A percentile compares a stretch with the other conserved stretches of the same genome.
Evolutionary conservation across 2,888 invertebrate genomes (phyloP).

Genomic region (Zelleria hepariella): DNA sequence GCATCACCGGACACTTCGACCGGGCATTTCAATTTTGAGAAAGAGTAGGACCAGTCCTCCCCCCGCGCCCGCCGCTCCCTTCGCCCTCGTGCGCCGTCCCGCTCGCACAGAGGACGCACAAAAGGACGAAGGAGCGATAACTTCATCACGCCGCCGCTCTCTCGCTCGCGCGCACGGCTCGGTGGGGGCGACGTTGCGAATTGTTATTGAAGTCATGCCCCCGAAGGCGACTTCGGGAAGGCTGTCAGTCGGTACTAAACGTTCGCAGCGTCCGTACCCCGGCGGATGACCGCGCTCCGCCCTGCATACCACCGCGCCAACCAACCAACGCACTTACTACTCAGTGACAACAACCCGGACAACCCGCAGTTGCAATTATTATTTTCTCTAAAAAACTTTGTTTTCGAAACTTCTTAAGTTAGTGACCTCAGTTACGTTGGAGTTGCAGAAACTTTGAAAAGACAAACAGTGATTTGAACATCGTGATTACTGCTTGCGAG

Average conservation of each 20-base stretch:
- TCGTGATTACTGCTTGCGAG: background rate
- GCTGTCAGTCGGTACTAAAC: conserved; percentile 70
- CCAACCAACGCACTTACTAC: conserved; percentile 44
- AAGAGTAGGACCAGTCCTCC: conserved; percentile 67
- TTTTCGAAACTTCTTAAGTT: conserved; percentile 26
- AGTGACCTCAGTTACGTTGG: conserved; percentile 18
- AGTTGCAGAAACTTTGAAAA: conserved; percentile 6
- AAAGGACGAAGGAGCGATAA: conserved; percentile 74
- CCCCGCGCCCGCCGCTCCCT: conserved; percentile 34
- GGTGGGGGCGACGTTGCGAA: conserved; percentile 73
- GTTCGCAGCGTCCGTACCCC: conserved; percentile 66
- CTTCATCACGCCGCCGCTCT: conserved; percentile 65
- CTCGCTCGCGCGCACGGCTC: conserved; percentile 65
- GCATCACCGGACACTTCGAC: conserved; percentile 73
- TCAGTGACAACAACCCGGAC: conserved; percentile 20
- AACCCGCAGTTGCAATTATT: background rate
- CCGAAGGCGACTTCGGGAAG: conserved; percentile 72
- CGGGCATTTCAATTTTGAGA: conserved; percentile 74
- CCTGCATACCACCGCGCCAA: conserved; percentile 29
- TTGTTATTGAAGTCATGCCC: conserved; percentile 73
- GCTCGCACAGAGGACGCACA: conserved; percentile 68
- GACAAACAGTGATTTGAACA: background rate
- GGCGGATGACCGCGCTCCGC: conserved; percentile 29
- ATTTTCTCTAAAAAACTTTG: background rate
- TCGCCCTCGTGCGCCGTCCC: conserved; percentile 46